These are phyloP conservation scores for Lithophane ornitopus DNA, from an alignment of 2,888 invertebrate genomes.

Conservation along the genomic window DNA sequence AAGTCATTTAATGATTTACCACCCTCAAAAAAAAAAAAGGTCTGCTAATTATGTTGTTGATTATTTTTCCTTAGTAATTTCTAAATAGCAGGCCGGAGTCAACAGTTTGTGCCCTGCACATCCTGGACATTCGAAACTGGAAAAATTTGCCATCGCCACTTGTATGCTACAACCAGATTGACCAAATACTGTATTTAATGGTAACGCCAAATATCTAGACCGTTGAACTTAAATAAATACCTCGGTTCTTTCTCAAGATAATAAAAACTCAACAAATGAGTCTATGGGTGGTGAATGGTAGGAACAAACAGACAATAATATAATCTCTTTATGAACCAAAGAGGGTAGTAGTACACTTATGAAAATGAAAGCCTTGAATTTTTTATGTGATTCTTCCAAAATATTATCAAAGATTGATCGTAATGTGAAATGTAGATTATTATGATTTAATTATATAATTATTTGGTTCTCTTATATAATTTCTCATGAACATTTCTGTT, in stretches of 20 bases:
- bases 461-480: not conserved
- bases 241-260: too few relatives aligned
- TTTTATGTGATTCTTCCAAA: slow-evolving; percentile 23
- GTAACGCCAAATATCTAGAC: not conserved
- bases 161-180: not conserved
- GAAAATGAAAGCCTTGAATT: slow-evolving; percentile 21
- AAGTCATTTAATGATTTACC: too few relatives aligned
- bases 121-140: too few relatives aligned
- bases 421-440: slow-evolving; percentile 7
- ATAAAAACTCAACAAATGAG: not conserved
- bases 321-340: slow-evolving; percentile 32
- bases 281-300: not conserved
- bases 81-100: too few relatives aligned
- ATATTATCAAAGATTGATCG: slow-evolving; percentile 3
- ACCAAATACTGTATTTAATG: not conserved
- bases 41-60: too few relatives aligned
- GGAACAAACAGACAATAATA: slow-evolving; percentile 7
- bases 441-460: not conserved
- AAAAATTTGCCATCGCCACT: too few relatives aligned
- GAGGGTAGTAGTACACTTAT: slow-evolving; percentile 19
- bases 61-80: too few relatives aligned
- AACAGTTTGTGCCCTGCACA: too few relatives aligned
- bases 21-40: too few relatives aligned
- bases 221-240: not conserved
- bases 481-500: not conserved